Evolutionary conservation across 2,888 invertebrate species (phyloP).

Genomic region (Aproaerema taeniolella): DNA sequence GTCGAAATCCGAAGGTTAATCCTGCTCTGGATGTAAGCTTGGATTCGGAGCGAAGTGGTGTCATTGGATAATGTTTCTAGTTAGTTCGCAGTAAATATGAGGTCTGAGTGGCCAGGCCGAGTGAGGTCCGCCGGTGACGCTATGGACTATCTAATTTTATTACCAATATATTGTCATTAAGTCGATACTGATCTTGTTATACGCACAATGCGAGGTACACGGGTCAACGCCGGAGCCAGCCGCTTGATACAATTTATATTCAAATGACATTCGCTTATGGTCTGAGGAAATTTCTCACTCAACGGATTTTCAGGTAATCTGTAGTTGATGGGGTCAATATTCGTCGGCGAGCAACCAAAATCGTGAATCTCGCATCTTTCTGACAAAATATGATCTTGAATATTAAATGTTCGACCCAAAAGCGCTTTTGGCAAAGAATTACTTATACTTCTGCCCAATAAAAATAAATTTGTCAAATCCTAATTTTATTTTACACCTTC

Average conservation of each 20-base stretch:
- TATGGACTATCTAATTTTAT: constrained; percentile 76
- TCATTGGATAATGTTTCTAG: constrained; percentile 73
- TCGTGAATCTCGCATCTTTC: too few relatives aligned
- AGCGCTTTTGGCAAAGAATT: too few relatives aligned
- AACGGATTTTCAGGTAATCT: constrained; percentile 71
- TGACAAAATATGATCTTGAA: too few relatives aligned
- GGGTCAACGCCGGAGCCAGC: constrained; percentile 42
- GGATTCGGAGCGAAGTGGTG: constrained; percentile 51
- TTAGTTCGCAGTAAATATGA: constrained; percentile 71
- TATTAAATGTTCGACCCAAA: too few relatives aligned
- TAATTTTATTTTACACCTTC: too few relatives aligned
- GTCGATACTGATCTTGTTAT: constrained; percentile 77
- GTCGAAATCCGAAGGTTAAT: constrained; percentile 39
- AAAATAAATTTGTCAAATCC: too few relatives aligned
- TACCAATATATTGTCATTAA: constrained; percentile 78
- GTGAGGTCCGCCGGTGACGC: constrained; percentile 58
- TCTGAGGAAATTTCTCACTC: constrained; percentile 69
- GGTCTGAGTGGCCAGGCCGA: constrained; percentile 45
- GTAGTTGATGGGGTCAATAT: constrained; percentile 57
- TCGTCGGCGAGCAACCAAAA: neutral
- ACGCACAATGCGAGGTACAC: constrained; percentile 71
- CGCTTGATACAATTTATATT: constrained; percentile 70
- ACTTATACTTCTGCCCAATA: too few relatives aligned
- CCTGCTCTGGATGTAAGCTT: constrained; percentile 39
- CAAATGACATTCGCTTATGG: constrained; percentile 71